Conservation (phyloP, 53 echinoderm and acorn worm species). For the Hippasteria phrygiana region DNA sequence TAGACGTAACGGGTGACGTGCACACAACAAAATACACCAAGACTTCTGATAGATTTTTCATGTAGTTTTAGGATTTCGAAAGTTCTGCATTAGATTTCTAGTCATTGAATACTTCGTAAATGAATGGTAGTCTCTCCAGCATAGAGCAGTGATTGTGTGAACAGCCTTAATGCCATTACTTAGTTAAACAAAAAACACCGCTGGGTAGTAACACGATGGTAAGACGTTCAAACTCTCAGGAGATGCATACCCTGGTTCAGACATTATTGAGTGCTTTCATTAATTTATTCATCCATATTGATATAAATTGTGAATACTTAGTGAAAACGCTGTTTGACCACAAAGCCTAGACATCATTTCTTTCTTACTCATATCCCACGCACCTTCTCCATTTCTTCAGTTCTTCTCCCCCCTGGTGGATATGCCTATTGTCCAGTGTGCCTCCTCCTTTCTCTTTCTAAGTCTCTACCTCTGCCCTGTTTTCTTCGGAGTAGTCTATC, state of each 20-base stretch:
- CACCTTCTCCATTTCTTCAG: constrained; percentile 34
- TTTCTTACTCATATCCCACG: constrained; percentile 36
- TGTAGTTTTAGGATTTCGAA: no score
- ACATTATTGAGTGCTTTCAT: background rate
- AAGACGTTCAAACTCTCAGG: background rate
- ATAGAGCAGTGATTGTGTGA: no score
- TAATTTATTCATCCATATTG: background rate
- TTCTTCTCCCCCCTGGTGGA: constrained; percentile 8
- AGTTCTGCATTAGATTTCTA: no score
- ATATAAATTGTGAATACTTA: background rate
- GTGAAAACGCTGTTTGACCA: constrained; percentile 6
- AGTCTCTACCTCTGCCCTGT: constrained; percentile 15
- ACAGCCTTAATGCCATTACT: background rate
- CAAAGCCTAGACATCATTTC: constrained; percentile 46
- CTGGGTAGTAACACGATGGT: background rate
- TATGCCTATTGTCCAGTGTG: background rate
- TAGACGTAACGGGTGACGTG: no score
- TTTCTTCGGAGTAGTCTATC: constrained; percentile 30
- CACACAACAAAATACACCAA: no score
- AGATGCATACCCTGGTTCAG: background rate
- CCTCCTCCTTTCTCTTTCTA: background rate
- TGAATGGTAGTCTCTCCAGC: no score
- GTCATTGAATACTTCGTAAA: no score
- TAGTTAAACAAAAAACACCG: background rate
- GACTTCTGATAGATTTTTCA: no score